Percentiles rank a stretch among this genome's conserved stretches.
Evolutionary conservation across 2,797 vertebrate genomes (phyloP).

Genomic region (Choloepus didactylus): DNA sequence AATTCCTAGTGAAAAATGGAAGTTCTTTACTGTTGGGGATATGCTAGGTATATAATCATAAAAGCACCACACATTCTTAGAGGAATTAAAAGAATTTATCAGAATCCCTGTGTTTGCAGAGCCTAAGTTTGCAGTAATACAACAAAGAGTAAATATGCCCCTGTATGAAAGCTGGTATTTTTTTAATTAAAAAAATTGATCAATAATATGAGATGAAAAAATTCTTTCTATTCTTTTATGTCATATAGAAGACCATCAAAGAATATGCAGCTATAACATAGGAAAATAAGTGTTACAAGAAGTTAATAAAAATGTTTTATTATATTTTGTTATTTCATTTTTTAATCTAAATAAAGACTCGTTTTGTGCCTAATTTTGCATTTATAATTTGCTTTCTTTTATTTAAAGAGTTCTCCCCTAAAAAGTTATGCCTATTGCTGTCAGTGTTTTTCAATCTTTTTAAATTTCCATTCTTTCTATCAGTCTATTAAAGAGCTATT

Average conservation of each 20-base stretch:
- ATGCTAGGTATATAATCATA: background rate
- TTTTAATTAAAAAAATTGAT: background rate
- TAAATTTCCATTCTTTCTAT: background rate
- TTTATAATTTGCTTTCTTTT: background rate
- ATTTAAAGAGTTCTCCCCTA: background rate
- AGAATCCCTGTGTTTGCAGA: background rate
- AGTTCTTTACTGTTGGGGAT: background rate
- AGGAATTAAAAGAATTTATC: background rate
- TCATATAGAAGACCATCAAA: background rate
- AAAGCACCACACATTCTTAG: constrained; percentile 16
- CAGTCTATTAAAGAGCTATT: background rate
- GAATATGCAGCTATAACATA: background rate
- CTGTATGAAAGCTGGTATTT: background rate
- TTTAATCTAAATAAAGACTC: background rate
- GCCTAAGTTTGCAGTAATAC: background rate
- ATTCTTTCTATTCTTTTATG: background rate
- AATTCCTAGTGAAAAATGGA: constrained; percentile 8
- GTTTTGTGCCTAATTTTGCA: background rate
- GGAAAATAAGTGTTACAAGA: background rate
- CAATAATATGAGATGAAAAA: background rate
- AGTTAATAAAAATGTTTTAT: background rate
- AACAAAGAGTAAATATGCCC: background rate
- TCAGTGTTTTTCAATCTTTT: background rate
- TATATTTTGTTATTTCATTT: background rate
- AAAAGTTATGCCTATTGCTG: background rate